These are phyloP conservation scores for Archegozetes longisetosus DNA, from an alignment of 1,140 invertebrate genomes.

Conservation along the genomic window DNA sequence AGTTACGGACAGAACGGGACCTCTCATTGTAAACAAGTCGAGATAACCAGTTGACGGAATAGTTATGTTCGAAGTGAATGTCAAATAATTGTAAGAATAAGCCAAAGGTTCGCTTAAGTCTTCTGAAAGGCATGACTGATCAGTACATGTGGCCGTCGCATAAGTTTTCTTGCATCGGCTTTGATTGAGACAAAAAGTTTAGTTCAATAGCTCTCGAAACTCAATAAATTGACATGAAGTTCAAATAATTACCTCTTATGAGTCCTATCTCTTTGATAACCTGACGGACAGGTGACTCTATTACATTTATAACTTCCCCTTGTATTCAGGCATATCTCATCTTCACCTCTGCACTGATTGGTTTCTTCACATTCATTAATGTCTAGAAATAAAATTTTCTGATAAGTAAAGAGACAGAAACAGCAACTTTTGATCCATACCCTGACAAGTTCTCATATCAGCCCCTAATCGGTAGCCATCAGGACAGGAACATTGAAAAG, in stretches of 20 bases:
- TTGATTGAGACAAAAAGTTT: slow-evolving; percentile 27
- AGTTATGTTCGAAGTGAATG: slow-evolving; percentile 63
- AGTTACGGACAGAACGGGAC: slow-evolving; percentile 44
- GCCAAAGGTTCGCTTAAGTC: not conserved
- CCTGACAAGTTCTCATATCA: slow-evolving; percentile 54
- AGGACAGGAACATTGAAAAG: slow-evolving; percentile 70
- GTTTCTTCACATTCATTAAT: slow-evolving; percentile 66
- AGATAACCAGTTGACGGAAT: slow-evolving; percentile 47
- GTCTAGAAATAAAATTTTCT: slow-evolving; percentile 36
- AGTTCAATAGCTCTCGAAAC: slow-evolving; percentile 1
- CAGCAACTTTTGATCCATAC: slow-evolving; percentile 29
- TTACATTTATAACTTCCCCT: slow-evolving; percentile 74
- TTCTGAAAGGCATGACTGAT: slow-evolving; percentile 57
- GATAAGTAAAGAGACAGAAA: not conserved
- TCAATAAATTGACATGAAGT: slow-evolving; percentile 2
- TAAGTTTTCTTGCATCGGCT: slow-evolving; percentile 61
- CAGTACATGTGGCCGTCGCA: slow-evolving; percentile 45
- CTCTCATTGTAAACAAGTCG: slow-evolving; percentile 69
- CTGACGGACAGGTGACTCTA: slow-evolving; percentile 58
- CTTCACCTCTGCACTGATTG: slow-evolving; percentile 37
- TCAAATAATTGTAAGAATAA: slow-evolving; percentile 71
- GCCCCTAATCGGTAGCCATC: slow-evolving; percentile 53
- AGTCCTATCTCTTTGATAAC: slow-evolving; percentile 52
- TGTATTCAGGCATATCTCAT: slow-evolving; percentile 77
- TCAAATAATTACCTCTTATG: slow-evolving; percentile 50